Evolutionary conservation across 2,113 vertebrate species (phyloP).

Genomic region (Serinus canaria): DNA sequence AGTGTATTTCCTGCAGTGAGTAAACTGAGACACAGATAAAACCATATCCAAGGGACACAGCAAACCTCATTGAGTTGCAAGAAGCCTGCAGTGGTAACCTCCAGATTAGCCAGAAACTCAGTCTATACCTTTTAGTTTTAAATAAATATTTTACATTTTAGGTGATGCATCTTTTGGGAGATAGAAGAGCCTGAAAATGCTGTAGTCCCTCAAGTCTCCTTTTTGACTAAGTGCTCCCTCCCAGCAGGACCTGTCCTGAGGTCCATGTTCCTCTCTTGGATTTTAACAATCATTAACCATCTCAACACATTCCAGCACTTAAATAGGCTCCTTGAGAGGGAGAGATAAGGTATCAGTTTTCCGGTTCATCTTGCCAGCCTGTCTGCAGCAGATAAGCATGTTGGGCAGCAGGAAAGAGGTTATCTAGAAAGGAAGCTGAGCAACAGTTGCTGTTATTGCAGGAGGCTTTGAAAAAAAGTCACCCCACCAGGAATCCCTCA

Average conservation of each 20-base stretch:
- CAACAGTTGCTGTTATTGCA: slow-evolving; percentile 38
- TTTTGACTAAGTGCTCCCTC: background rate
- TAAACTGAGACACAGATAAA: background rate
- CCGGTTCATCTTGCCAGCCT: slow-evolving; percentile 56
- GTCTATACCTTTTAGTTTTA: background rate
- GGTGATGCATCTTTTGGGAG: background rate
- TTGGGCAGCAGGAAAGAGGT: slow-evolving; percentile 57
- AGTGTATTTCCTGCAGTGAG: background rate
- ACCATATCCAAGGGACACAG: background rate
- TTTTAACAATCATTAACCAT: slow-evolving; percentile 52
- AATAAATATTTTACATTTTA: background rate
- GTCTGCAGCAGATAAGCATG: slow-evolving; percentile 43
- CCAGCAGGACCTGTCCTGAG: background rate
- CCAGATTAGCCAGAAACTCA: background rate
- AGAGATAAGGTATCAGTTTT: slow-evolving; percentile 60
- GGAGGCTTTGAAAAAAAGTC: slow-evolving; percentile 42
- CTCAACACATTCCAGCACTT: slow-evolving; percentile 50
- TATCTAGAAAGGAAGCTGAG: slow-evolving; percentile 60
- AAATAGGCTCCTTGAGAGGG: background rate
- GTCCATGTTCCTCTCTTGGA: background rate
- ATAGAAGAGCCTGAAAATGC: background rate
- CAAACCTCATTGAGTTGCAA: background rate
- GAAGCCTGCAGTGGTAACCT: background rate
- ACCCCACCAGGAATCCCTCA: slow-evolving; percentile 25
- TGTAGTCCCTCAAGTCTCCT: background rate